Percentiles rank a stretch among this genome's conserved stretches.
These are phyloP conservation scores for Zeuzera pyrina DNA, from an alignment of 2,888 invertebrate species.

Conservation along the genomic window DNA sequence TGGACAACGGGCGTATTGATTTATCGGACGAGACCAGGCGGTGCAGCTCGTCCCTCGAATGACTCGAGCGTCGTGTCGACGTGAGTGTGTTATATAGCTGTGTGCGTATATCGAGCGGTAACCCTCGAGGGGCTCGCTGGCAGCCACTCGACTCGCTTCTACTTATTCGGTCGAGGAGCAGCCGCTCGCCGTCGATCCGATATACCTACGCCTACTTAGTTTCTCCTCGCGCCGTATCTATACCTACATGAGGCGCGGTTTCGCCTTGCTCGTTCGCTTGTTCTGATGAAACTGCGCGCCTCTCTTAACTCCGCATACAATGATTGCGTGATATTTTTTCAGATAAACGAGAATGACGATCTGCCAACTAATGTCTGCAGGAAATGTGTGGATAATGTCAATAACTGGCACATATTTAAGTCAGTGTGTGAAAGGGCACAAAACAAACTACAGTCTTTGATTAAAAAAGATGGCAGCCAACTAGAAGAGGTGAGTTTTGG, in stretches of 20 bases:
- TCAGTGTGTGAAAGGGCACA: constrained; percentile 77
- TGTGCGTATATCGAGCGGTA: constrained; percentile 70
- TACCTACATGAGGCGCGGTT: constrained; percentile 59
- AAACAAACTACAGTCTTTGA: constrained; percentile 75
- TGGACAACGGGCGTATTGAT: constrained; percentile 64
- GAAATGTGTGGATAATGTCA: constrained; percentile 75
- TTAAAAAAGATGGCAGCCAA: constrained; percentile 66
- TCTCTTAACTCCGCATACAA: constrained; percentile 35
- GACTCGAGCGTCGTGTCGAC: constrained; percentile 65
- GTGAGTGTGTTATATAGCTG: constrained; percentile 57
- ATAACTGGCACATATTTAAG: constrained; percentile 78
- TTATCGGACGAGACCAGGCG: constrained; percentile 68
- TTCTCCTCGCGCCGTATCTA: constrained; percentile 62
- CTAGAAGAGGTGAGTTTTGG: constrained; percentile 60
- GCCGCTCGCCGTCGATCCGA: constrained; percentile 50
- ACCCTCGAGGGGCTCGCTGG: constrained; percentile 70
- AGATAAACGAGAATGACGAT: constrained; percentile 77
- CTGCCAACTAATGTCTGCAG: constrained; percentile 78
- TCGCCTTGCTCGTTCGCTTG: constrained; percentile 55
- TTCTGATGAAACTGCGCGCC: constrained; percentile 64
- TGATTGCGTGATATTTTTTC: constrained; percentile 65
- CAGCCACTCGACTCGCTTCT: constrained; percentile 69
- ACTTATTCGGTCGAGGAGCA: constrained; percentile 69
- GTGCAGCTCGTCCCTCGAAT: constrained; percentile 33
- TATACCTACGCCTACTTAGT: constrained; percentile 68